Evolutionary conservation across 2,797 vertebrate species (phyloP).

Genomic region (Balearica regulorum): DNA sequence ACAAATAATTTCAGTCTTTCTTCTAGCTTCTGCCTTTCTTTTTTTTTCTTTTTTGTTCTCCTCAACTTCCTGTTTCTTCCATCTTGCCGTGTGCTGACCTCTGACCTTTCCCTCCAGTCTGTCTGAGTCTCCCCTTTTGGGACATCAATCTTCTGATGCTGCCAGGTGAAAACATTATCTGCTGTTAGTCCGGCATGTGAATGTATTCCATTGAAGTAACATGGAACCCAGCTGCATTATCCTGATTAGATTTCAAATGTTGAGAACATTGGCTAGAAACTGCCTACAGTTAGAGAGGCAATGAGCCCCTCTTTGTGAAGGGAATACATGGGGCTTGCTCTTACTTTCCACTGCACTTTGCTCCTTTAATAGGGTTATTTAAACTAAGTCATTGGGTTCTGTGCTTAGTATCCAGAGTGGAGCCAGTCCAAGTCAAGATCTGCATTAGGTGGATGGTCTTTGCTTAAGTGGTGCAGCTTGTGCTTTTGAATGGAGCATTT

Average conservation of each 20-base stretch:
- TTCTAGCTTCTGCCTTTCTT: constrained; percentile 72
- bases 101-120: constrained; percentile 84
- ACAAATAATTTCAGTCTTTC: constrained; percentile 66
- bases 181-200: constrained; percentile 71
- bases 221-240: neutral
- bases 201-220: constrained; percentile 43
- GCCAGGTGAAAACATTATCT: constrained; percentile 82
- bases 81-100: constrained; percentile 77
- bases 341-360: constrained; percentile 30
- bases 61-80: constrained; percentile 72
- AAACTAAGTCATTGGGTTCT: neutral
- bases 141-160: constrained; percentile 82
- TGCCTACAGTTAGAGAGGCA: neutral
- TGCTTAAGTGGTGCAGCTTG: neutral
- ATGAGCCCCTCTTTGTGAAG: neutral
- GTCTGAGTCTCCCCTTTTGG: constrained; percentile 88
- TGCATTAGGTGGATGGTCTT: neutral
- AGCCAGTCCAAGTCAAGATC: neutral
- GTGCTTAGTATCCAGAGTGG: neutral
- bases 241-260: neutral
- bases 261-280: neutral
- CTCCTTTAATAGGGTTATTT: neutral
- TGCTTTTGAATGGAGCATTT: neutral
- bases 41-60: constrained; percentile 69
- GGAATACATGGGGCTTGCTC: neutral